Evolutionary conservation across 1,140 invertebrate species (phyloP).

Genomic region (Aphelinus certus): DNA sequence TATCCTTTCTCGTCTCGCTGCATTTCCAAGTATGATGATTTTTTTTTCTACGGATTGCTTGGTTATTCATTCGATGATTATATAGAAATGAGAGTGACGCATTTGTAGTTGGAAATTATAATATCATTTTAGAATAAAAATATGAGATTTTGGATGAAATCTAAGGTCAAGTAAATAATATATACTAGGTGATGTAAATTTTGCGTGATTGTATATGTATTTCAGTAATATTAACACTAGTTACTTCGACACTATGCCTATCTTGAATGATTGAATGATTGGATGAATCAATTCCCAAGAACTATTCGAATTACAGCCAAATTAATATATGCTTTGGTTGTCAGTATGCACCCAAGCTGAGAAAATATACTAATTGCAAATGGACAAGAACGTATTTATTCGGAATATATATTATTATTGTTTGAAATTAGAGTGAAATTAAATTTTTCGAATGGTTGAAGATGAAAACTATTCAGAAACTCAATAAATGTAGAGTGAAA

Average conservation of each 20-base stretch:
- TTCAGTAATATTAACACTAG: slow-evolving; percentile 20
- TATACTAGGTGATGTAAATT: neutral
- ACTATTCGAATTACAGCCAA: slow-evolving; percentile 4
- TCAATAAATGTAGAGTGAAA: neutral
- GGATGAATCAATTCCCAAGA: neutral
- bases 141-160: slow-evolving; percentile 19
- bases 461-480: neutral
- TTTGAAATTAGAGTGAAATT: no score
- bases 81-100: no score
- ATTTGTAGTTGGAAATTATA: slow-evolving; percentile 2
- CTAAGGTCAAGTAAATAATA: neutral
- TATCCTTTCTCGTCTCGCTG: no score
- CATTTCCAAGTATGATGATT: no score
- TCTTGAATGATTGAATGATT: neutral
- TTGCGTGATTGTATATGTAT: slow-evolving; percentile 15
- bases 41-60: no score
- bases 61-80: no score
- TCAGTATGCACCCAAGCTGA: neutral
- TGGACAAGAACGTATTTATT: no score
- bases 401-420: no score
- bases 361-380: neutral
- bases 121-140: neutral
- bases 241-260: slow-evolving; percentile 27
- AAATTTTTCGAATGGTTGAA: no score
- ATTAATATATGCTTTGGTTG: neutral